Evolutionary conservation across 2,888 invertebrate species (phyloP).

Genomic region (Hirtodrosophila confusa): DNA sequence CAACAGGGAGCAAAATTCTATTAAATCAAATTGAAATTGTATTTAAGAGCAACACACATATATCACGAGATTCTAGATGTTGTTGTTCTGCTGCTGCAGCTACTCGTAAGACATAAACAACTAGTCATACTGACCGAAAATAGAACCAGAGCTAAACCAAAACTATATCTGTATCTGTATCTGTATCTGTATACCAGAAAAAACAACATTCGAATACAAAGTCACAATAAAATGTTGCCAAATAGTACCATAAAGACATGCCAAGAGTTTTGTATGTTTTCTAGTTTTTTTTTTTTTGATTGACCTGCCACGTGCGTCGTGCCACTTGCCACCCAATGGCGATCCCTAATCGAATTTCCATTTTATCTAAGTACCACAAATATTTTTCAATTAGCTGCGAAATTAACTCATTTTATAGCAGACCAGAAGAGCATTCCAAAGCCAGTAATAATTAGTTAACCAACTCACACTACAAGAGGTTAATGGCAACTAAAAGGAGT

Average conservation of each 20-base stretch:
- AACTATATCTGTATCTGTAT: conserved; percentile 5
- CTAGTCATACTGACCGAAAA: conserved; percentile 47
- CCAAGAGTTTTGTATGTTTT: conserved; percentile 9
- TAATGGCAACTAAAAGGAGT: not conserved
- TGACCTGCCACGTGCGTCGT: conserved; percentile 26
- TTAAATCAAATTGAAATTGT: conserved; percentile 33
- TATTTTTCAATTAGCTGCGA: conserved; percentile 32
- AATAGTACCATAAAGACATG: conserved; percentile 14
- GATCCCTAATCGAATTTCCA: conserved; percentile 21
- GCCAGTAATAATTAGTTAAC: conserved; percentile 12
- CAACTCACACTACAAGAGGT: conserved; percentile 8
- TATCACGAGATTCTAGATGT: not conserved
- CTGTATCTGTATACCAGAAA: conserved; percentile 11
- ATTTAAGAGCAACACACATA: conserved; percentile 12
- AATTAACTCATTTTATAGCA: conserved; percentile 24
- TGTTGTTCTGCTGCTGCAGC: conserved; percentile 8
- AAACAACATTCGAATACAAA: conserved; percentile 25
- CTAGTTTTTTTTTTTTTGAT: conserved; percentile 13
- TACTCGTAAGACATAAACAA: conserved; percentile 45
- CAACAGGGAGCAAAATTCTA: conserved; percentile 23
- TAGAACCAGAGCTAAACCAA: conserved; percentile 27
- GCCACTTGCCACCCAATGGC: conserved; percentile 21
- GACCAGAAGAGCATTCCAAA: conserved; percentile 1
- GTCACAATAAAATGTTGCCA: conserved; percentile 14
- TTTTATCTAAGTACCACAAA: conserved; percentile 12